Conservation (phyloP, 2,888 invertebrate genomes). For the Synergus gifuensis region DNA sequence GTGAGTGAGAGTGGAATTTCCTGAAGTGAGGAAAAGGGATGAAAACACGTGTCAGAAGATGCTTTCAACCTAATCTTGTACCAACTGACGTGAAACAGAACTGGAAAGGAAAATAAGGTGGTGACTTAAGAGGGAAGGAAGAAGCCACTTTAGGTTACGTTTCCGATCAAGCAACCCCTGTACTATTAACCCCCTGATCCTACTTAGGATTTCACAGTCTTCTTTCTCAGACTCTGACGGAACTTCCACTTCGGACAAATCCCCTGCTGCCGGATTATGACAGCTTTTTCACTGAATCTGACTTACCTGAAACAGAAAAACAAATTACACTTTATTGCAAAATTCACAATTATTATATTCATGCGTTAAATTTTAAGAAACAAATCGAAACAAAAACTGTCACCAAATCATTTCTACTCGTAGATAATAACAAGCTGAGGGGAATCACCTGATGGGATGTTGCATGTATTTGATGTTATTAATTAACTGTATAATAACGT, state of each 20-base stretch:
- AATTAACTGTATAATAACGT: conserved; percentile 41
- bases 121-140: conserved; percentile 34
- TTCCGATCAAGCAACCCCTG: conserved; percentile 37
- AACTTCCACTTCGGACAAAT: conserved; percentile 16
- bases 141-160: conserved; percentile 36
- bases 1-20: conserved; percentile 5
- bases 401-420: background rate
- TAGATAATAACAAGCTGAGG: conserved; percentile 17
- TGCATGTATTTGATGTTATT: conserved; percentile 38
- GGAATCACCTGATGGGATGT: conserved; percentile 9
- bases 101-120: conserved; percentile 27
- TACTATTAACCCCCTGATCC: conserved; percentile 38
- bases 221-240: conserved; percentile 16
- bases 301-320: conserved; percentile 35
- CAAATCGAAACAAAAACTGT: background rate
- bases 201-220: conserved; percentile 38
- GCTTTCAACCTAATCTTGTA: conserved; percentile 21
- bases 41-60: conserved; percentile 29
- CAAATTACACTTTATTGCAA: background rate
- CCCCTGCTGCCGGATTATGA: background rate
- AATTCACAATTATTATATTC: background rate
- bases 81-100: conserved; percentile 1
- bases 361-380: background rate
- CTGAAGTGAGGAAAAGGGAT: conserved; percentile 13
- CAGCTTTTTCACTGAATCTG: conserved; percentile 8